These are phyloP conservation scores for Rhinolophus sinicus DNA, from an alignment of 2,113 vertebrate genomes.

Conservation along the genomic window DNA sequence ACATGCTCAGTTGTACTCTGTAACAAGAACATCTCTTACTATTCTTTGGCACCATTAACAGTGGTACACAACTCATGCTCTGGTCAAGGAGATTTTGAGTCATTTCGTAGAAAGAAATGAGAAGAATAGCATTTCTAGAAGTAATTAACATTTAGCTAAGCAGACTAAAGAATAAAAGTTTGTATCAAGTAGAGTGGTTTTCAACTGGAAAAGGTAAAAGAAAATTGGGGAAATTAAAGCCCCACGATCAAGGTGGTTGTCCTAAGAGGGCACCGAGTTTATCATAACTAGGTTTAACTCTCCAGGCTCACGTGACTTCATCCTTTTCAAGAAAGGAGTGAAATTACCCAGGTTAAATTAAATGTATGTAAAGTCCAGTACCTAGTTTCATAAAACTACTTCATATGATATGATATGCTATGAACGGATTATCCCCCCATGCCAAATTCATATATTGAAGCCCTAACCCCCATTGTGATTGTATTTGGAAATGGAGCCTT, in stretches of 20 bases:
- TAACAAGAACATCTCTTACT: neutral
- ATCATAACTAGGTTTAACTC: neutral
- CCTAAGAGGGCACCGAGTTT: neutral
- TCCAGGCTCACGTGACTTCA: neutral
- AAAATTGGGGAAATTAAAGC: neutral
- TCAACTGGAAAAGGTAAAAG: neutral
- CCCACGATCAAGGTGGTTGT: neutral
- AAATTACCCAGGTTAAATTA: neutral
- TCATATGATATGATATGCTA: neutral
- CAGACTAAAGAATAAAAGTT: neutral
- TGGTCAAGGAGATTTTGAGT: neutral
- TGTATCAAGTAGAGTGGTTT: neutral
- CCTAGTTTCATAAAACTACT: neutral
- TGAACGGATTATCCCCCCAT: neutral
- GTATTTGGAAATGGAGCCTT: neutral
- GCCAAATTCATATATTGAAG: neutral
- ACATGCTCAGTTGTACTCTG: neutral
- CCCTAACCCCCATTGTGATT: neutral
- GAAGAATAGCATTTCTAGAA: neutral
- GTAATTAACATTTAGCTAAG: neutral
- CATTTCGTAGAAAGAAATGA: neutral
- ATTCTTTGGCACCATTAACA: neutral
- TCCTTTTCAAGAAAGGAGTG: neutral
- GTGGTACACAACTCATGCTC: neutral
- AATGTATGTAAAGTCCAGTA: neutral